phyloP scores from a whole-genome alignment of 2,113 vertebrate species.

The Dicaeum eximium region DNA sequence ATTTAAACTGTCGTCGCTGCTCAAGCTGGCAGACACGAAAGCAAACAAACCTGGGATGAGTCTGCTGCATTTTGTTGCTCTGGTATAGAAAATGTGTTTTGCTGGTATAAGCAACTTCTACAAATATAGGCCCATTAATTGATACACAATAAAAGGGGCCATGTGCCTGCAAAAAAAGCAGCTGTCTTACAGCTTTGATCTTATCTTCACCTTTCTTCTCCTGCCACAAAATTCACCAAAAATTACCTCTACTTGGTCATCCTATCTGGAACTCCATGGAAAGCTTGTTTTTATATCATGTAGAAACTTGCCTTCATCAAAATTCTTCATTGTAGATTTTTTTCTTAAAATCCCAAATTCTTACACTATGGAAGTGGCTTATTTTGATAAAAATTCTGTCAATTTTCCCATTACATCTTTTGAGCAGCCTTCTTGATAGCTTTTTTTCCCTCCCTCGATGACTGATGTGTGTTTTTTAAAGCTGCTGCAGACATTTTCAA shows the following conservation, averaged over 20 bases:
- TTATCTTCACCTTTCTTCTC: neutral
- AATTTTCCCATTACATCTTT: neutral
- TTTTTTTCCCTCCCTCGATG: rapidly evolving
- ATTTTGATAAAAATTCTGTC: neutral
- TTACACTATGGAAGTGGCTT: neutral
- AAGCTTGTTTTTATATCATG: neutral
- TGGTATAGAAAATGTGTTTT: slow-evolving; percentile 75
- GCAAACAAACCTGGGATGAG: slow-evolving; percentile 98
- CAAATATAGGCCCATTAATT: neutral
- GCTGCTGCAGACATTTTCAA: neutral
- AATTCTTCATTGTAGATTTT: neutral
- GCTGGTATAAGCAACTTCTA: neutral
- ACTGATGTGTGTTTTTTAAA: neutral
- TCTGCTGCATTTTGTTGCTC: slow-evolving; percentile 94
- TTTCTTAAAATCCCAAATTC: neutral
- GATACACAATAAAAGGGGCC: neutral
- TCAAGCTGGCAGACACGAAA: slow-evolving; percentile 94
- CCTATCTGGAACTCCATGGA: neutral
- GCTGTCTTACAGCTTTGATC: neutral
- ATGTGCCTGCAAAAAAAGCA: neutral
- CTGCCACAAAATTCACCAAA: neutral
- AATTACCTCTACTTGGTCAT: neutral
- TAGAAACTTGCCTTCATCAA: neutral
- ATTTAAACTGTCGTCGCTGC: slow-evolving; percentile 95
- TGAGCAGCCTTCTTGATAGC: neutral